Evolutionary conservation across 2,888 invertebrate species (phyloP), one percentile per base, ranked within the genome.

Genomic region (Aradus depressus): DNA sequence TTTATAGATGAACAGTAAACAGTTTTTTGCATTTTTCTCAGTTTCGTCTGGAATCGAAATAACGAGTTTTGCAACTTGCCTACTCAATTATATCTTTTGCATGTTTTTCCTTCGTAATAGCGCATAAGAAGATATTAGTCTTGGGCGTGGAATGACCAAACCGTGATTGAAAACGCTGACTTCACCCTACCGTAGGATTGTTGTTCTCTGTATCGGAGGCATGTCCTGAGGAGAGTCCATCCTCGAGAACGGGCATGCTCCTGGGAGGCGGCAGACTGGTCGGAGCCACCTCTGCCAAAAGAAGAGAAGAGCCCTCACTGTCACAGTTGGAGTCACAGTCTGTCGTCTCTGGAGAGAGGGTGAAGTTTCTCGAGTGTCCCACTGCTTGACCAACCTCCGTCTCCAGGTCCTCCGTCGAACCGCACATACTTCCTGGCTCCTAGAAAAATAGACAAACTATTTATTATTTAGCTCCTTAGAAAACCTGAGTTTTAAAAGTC

Each of bases 161-260:
- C 22, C 16, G 16, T 25, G 18, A 34, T 26, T 34, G 16, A 47
- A 37, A 26, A 2, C 14, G 35, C 5, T n/a, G n/a, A n/a, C n/a
- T 31, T 28, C 21, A 35, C 54, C 57, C 71, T 43, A 78, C 75
- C n/a, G 79, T 78, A 18, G 79, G 82, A 68, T 87, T 88, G 65
- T 88, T 87, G 66, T 88, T 88, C 70, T 93, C 93, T 0, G 81
- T 85, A 65, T 93, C 93, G 57, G 91, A 91, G 1, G 84, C 89
- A 65, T 92, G 92, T 2, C 92, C 92, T 31, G 92, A 92, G 2
- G 92, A 92, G 51, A 95, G 72, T 0, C 92, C 93, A 68, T 95
- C 95, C 66, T 93, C 92, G 38, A 95, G 77, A 14, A 90, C 83
- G 0, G 95, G 95, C 84, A 95, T 85, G 62, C 80, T 80, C 44